Percentiles rank a stretch among this genome's conserved stretches.
Conservation (phyloP, 2,113 vertebrate genomes). For the Cepphus grylle region DNA sequence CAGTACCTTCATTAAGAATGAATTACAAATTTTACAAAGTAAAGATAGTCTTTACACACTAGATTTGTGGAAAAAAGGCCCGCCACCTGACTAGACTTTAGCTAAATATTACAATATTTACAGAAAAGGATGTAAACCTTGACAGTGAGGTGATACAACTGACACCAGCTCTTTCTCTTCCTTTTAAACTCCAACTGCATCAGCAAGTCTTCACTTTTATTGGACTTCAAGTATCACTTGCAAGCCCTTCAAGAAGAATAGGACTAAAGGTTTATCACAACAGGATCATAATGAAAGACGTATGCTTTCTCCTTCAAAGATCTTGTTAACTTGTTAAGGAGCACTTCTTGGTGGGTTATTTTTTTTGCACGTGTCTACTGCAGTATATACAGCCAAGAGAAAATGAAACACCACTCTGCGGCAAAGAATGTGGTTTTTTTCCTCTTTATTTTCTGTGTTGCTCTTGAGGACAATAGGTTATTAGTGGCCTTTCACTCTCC, state of each 20-base stretch:
- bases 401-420: background rate
- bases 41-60: background rate
- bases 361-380: background rate
- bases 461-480: conserved; percentile 30
- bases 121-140: background rate
- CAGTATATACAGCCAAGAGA: background rate
- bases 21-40: background rate
- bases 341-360: background rate
- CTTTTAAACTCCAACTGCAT: background rate
- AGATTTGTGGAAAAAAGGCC: background rate
- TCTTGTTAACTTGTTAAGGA: conserved; percentile 15
- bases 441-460: background rate
- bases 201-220: background rate
- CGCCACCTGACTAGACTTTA: background rate
- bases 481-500: conserved; percentile 39
- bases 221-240: background rate
- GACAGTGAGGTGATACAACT: background rate
- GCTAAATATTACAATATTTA: background rate
- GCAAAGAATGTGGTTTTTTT: background rate
- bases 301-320: background rate
- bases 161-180: background rate
- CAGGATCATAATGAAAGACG: background rate
- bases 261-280: background rate
- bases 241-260: background rate
- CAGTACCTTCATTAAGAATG: background rate